These are phyloP conservation scores for Microctonus aethiopoides DNA, from an alignment of 2,888 invertebrate genomes.

Conservation along the genomic window DNA sequence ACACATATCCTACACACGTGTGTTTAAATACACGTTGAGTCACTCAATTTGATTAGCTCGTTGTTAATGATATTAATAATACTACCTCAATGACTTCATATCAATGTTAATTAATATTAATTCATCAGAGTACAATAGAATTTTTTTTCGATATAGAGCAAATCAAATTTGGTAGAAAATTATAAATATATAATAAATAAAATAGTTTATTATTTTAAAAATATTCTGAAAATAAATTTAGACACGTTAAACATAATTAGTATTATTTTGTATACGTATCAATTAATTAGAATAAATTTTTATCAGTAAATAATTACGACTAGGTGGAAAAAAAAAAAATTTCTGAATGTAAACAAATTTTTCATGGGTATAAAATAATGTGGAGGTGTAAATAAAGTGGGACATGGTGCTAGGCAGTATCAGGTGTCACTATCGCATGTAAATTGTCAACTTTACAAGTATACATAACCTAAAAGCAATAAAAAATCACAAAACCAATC, in stretches of 20 bases:
- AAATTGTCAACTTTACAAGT: conserved; percentile 30
- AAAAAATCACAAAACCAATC: background rate
- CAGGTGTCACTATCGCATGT: conserved; percentile 46
- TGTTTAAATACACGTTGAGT: background rate
- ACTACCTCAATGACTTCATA: background rate
- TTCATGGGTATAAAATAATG: conserved; percentile 34
- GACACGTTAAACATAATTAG: no score
- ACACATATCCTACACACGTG: background rate
- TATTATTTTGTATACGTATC: no score
- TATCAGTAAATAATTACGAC: no score
- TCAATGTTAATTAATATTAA: background rate
- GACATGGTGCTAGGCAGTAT: conserved; percentile 59
- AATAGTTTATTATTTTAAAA: no score
- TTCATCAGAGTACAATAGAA: background rate
- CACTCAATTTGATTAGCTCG: background rate
- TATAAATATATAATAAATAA: no score
- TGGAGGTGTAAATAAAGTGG: conserved; percentile 58
- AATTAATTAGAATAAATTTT: no score
- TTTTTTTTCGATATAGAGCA: background rate
- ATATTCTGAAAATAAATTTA: no score
- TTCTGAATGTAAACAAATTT: no score
- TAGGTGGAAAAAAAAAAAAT: no score
- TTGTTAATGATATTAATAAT: background rate
- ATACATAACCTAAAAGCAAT: conserved; percentile 45
- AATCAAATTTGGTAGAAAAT: no score